Evolutionary conservation across 2,113 vertebrate genomes (phyloP), one percentile per base, ranked within the genome.

Genomic region (Progne subis): DNA sequence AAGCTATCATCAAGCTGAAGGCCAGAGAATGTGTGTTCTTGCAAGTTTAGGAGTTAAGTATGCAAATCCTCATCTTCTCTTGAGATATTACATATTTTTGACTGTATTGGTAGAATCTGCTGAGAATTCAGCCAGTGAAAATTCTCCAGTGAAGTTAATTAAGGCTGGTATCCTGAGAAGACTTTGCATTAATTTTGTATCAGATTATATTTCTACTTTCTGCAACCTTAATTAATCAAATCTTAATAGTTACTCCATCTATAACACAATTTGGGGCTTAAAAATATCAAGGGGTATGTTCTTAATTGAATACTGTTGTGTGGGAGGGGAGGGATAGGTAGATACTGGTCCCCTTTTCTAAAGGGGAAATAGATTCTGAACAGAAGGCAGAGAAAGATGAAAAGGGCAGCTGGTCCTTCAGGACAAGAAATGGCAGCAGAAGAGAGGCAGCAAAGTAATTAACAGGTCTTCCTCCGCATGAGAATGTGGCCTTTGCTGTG

Each of bases 201-300:
- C 82, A 90, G 44, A 91, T 92, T 78, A 88, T 87, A 74, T 32
- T 90, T 61, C 39, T 83, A 37, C 29, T 80, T 85, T 93, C 75
- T 93, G 32, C 56, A 86, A 21, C 31, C 43, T 90, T 96, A 94
- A 95, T 95, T 97, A 95, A 96, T 92, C 64, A 93, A 92, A 90
- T 60, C 18, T 60, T 93, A 92, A 83, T 78, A n/a, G 76, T 71
- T 94, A 74, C 13, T 90, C 52, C 86, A 34, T 81, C 43, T 81
- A 12, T 74, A 74, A 82, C 25, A 25, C 47, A 60, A 50, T 47
- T 93, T 77, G 46, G 50, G 63, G 59, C 39, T 80, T 90, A 68
- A 80, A 86, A 81, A 70, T 88, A 59, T 20, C 71, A 49, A 60
- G 76, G n/a, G 64, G 8, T 53, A 46, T 77, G 52, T 78, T 77